A percentile compares a stretch with the other conserved stretches of the same genome.
Evolutionary conservation across 35 echinoderm and acorn worm species (phyloP).

Genomic region (Lytechinus variegatus): DNA sequence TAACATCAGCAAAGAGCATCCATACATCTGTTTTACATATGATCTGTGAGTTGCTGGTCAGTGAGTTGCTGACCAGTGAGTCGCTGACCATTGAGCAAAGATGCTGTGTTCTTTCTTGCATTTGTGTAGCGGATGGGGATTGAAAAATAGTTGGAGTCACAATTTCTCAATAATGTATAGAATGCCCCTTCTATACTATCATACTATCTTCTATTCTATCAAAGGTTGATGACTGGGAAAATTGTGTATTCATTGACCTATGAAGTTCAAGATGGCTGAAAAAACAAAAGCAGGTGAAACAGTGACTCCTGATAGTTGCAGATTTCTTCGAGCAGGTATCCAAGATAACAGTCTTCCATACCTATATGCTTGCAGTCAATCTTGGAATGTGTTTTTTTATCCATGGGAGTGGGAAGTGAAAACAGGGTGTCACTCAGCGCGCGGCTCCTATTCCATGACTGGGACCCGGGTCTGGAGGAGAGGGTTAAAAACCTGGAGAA

Average conservation of each 20-base stretch:
- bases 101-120: too few species aligned
- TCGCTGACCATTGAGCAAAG: too few species aligned
- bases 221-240: neutral
- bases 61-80: too few species aligned
- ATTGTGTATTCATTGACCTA: neutral
- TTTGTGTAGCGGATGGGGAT: too few species aligned
- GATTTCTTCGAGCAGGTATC: neutral
- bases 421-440: conserved; percentile 45
- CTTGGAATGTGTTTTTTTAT: conserved; percentile 48
- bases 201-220: too few species aligned
- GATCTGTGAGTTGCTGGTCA: too few species aligned
- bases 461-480: neutral
- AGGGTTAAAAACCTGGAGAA: conserved; percentile 48
- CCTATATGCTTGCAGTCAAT: neutral
- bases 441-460: conserved; percentile 34
- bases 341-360: neutral
- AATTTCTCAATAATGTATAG: too few species aligned
- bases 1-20: too few species aligned
- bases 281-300: neutral
- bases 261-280: neutral
- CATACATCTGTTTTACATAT: too few species aligned
- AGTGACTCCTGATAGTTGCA: neutral
- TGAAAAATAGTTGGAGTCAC: too few species aligned
- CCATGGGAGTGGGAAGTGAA: conserved; percentile 42
- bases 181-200: too few species aligned